Base-by-base conservation (phyloP, 2,797 vertebrate genomes). In the Spea hammondii region DNA sequence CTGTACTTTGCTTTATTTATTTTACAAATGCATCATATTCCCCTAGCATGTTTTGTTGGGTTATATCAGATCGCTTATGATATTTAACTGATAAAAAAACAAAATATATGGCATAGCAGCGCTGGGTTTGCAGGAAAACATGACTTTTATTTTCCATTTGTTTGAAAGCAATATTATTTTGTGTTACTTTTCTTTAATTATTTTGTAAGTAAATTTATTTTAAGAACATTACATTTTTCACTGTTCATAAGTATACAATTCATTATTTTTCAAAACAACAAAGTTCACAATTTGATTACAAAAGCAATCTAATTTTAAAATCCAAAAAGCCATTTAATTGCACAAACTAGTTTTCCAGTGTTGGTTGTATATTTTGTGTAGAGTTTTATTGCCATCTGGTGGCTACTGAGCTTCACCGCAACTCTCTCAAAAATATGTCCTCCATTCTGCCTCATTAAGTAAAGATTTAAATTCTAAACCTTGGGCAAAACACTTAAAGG, bases 341-440 rank as follows among this genome's bases (percentile, higher is more conserved):
- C 8, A 3, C 3, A 32, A 14, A 5, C 11, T 17, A 14, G 53
- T 49, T 1, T 65, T 68, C 44, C 51, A 44, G 13, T 4, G 3
- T 57, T 50, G 7, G 5, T 5, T 45, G 5, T 17, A 14, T 45
- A 65, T 59, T 14, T 8, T 78, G 5, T n/a, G 44, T 59, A 65
- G 47, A 51, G 8, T 51, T 57, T 6, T 70, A 67, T 55, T 80
- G 79, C 79, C 79, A 76, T 76, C 79, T 76, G 59, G 73, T 72
- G 79, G 74, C 44, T 49, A 65, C 2, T 32, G n/a, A 17, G 9
- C 5, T 12, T n/a, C 8, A 62, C 32, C 44, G 59, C 32, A 32
- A 32, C 13, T 13, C 14, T 5, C n/a, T 17, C 5, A 17, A 13
- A 57, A 12, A 45, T 5, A 4, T 2, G 0, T 11, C 14, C 14